phyloP scores from a whole-genome alignment of 2,888 invertebrate genomes.

The Dicroscelio sp. region DNA sequence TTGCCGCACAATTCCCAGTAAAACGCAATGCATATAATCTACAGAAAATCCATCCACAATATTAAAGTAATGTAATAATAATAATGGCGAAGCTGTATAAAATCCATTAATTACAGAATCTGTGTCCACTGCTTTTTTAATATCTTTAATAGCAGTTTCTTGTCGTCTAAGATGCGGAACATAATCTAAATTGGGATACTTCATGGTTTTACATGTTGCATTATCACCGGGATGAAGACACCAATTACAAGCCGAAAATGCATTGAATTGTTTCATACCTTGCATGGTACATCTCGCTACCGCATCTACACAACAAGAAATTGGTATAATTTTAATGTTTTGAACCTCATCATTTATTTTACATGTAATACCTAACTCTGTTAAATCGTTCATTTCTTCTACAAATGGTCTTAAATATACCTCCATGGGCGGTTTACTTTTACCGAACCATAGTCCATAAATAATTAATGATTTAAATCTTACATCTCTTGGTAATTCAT shows the following conservation, averaged over 20 bases:
- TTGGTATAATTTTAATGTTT: neutral
- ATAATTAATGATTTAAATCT: neutral
- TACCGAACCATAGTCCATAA: constrained; percentile 30
- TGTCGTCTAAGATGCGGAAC: neutral
- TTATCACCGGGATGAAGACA: neutral
- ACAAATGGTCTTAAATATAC: neutral
- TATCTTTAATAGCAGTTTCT: neutral
- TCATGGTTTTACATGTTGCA: neutral
- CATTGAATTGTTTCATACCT: neutral
- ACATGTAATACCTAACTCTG: neutral
- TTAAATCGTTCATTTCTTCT: neutral
- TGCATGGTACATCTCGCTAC: neutral
- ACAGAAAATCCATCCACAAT: constrained; percentile 11
- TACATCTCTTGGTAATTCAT: constrained; percentile 3
- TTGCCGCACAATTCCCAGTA: neutral
- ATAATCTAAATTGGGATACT: neutral
- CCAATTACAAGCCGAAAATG: neutral
- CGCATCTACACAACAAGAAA: constrained; percentile 1
- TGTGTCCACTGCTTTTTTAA: neutral
- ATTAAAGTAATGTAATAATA: neutral
- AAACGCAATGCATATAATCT: constrained; percentile 7
- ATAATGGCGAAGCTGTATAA: neutral
- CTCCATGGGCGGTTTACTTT: constrained; percentile 17
- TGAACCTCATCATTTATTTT: neutral
- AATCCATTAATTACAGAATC: neutral